Conservation (phyloP, 2,888 invertebrate genomes). For the Plagodis pulveraria region DNA sequence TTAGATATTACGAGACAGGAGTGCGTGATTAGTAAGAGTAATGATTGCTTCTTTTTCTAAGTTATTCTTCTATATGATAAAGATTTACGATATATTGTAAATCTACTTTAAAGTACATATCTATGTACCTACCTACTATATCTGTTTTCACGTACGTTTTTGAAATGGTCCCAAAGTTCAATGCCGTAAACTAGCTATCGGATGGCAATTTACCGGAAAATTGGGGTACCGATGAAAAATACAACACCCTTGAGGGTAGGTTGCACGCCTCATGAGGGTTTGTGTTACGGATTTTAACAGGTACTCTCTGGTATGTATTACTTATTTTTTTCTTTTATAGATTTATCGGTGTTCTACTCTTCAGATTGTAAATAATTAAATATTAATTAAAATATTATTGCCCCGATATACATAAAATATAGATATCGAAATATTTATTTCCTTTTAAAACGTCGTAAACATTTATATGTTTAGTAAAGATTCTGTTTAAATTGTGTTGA, state of each 20-base stretch:
- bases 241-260: slow-evolving; percentile 58
- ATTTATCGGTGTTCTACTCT: background rate
- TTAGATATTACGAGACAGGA: slow-evolving; percentile 12
- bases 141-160: background rate
- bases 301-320: background rate
- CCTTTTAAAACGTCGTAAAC: too few relatives aligned
- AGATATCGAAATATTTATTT: too few relatives aligned
- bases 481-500: too few relatives aligned
- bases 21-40: slow-evolving; percentile 11
- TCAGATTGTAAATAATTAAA: background rate
- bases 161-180: slow-evolving; percentile 17
- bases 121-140: background rate
- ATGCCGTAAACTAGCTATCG: slow-evolving; percentile 66
- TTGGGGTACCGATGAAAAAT: slow-evolving; percentile 66
- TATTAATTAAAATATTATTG: background rate
- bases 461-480: too few relatives aligned
- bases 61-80: too few relatives aligned
- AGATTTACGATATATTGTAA: too few relatives aligned
- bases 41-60: background rate
- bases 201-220: slow-evolving; percentile 72
- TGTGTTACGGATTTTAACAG: slow-evolving; percentile 11
- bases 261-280: slow-evolving; percentile 15
- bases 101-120: background rate
- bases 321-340: too few relatives aligned
- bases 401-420: too few relatives aligned